Evolutionary conservation across 2,888 invertebrate genomes (phyloP).

Genomic region (Ennomos quercinarius): DNA sequence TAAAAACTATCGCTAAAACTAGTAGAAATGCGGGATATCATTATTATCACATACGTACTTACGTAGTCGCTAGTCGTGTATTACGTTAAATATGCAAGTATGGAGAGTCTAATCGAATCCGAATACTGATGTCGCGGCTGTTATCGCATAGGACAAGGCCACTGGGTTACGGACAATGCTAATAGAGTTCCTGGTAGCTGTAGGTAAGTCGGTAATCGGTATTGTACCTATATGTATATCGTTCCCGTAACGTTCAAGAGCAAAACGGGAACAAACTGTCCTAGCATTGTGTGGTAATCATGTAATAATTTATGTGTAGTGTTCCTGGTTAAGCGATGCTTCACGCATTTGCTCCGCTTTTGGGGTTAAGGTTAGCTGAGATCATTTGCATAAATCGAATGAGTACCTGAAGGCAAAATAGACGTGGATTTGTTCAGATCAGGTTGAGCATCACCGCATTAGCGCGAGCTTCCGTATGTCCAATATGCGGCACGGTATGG

Average conservation of each 20-base stretch:
- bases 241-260: constrained; percentile 19
- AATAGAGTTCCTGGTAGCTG: constrained; percentile 22
- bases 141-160: constrained; percentile 65
- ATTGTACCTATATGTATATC: constrained; percentile 13
- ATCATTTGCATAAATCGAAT: too few relatives aligned
- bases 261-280: constrained; percentile 35
- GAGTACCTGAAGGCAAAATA: constrained; percentile 11
- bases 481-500: constrained; percentile 39
- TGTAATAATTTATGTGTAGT: constrained; percentile 11
- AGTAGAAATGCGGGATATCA: too few relatives aligned
- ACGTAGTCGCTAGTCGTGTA: too few relatives aligned
- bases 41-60: too few relatives aligned
- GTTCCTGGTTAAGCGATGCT: constrained; percentile 12
- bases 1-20: too few relatives aligned
- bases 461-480: constrained; percentile 60
- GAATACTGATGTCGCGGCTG: constrained; percentile 33
- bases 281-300: constrained; percentile 47
- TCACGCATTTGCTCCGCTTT: constrained; percentile 3
- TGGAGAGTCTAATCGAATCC: constrained; percentile 15
- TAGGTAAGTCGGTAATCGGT: constrained; percentile 1
- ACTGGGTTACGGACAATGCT: constrained; percentile 57
- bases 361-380: background rate
- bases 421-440: constrained; percentile 27
- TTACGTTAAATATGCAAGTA: constrained; percentile 5
- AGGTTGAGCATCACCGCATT: constrained; percentile 44